Evolutionary conservation across 2,888 invertebrate species (phyloP).

Genomic region (Drosophila seclusa): DNA sequence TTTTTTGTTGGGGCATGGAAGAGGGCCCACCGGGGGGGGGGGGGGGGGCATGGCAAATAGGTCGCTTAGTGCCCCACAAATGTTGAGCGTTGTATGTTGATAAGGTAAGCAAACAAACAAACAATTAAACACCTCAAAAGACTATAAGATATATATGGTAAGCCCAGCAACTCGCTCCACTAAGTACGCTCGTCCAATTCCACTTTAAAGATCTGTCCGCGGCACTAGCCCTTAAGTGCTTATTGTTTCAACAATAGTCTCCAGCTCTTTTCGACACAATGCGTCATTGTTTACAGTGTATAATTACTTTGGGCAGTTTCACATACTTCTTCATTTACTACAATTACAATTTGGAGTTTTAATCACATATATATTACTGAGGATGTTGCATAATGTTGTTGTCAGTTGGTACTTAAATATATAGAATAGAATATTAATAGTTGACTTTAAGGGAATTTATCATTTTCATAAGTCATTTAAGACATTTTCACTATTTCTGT

Average conservation of each 20-base stretch:
- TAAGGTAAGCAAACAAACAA: slow-evolving; percentile 15
- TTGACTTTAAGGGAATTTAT: not conserved
- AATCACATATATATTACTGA: not conserved
- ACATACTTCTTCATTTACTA: not conserved
- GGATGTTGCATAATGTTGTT: not conserved
- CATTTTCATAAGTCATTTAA: not conserved
- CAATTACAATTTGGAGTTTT: not conserved
- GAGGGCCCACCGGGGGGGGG: not conserved
- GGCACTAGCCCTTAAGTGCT: slow-evolving; percentile 20
- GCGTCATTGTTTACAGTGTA: not conserved
- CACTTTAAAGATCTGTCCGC: slow-evolving; percentile 22
- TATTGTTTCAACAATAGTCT: slow-evolving; percentile 6
- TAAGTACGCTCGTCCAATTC: slow-evolving; percentile 1
- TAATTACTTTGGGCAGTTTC: not conserved
- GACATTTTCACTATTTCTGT: too few species aligned
- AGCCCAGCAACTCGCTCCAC: slow-evolving; percentile 4
- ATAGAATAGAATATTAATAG: too few species aligned
- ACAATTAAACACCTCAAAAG: slow-evolving; percentile 9
- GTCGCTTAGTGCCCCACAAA: slow-evolving; percentile 6
- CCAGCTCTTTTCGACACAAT: not conserved
- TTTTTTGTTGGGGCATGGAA: not conserved
- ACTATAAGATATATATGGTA: not conserved
- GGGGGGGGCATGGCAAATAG: slow-evolving; percentile 8
- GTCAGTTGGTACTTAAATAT: too few species aligned
- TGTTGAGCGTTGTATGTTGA: slow-evolving; percentile 1